Conservation (phyloP, 2,888 invertebrate genomes). For the Mactromeris polynyma region DNA sequence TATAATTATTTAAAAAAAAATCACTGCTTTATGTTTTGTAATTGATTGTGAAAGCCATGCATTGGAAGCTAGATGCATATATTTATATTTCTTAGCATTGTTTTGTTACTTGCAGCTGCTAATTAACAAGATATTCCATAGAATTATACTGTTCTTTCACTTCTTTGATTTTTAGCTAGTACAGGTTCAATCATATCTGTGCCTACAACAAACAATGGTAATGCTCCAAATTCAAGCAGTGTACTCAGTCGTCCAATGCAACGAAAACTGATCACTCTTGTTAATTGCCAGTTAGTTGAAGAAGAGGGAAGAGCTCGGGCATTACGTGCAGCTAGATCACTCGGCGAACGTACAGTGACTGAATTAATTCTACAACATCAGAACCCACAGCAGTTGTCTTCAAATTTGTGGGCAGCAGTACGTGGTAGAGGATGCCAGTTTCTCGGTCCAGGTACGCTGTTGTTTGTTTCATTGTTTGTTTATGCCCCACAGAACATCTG, state of each 20-base stretch:
- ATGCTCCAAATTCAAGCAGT: constrained; percentile 56
- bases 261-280: constrained; percentile 95
- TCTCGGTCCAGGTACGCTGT: constrained; percentile 93
- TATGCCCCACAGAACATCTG: background rate
- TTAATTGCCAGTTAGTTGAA: constrained; percentile 97
- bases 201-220: constrained; percentile 19
- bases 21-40: too few relatives aligned
- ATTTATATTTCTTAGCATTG: too few relatives aligned
- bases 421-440: constrained; percentile 99
- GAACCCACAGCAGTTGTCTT: constrained; percentile 97
- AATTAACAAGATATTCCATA: too few relatives aligned
- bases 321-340: constrained; percentile 93
- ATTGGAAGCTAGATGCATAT: too few relatives aligned
- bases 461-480: background rate
- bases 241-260: constrained; percentile 96
- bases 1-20: too few relatives aligned
- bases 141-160: too few relatives aligned
- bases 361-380: constrained; percentile 98
- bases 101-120: too few relatives aligned
- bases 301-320: constrained; percentile 90
- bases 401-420: constrained; percentile 98
- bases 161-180: constrained; percentile 36
- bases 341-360: constrained; percentile 97
- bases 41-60: too few relatives aligned
- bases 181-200: constrained; percentile 63